These are phyloP conservation scores for Aspidiotus rigidus DNA, from an alignment of 2,888 invertebrate genomes.

Conservation along the genomic window DNA sequence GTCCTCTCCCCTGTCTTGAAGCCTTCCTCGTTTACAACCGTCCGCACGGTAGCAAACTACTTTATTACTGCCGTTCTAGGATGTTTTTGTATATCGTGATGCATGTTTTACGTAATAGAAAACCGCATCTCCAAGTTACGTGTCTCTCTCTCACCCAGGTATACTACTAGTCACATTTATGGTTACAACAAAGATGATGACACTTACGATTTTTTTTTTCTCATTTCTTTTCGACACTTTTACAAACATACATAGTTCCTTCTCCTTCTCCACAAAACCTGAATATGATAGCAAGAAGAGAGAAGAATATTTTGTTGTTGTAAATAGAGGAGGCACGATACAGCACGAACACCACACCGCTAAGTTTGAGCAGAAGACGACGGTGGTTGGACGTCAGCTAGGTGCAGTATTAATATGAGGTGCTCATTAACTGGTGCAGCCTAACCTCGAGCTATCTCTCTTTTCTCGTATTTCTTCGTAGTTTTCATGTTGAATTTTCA, in stretches of 20 bases:
- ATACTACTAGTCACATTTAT: conserved; percentile 20
- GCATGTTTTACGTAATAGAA: conserved; percentile 23
- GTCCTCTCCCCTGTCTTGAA: neutral
- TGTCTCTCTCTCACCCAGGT: conserved; percentile 12
- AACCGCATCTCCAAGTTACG: neutral
- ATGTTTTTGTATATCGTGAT: conserved; percentile 29
- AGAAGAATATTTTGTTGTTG: neutral
- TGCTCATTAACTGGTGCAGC: conserved; percentile 18
- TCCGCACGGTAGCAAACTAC: conserved; percentile 30
- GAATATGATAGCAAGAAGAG: neutral
- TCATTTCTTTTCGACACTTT: neutral
- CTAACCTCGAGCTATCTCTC: too few relatives aligned
- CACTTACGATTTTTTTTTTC: conserved; percentile 24
- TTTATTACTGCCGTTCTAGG: neutral
- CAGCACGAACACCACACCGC: neutral
- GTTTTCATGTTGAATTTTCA: too few relatives aligned
- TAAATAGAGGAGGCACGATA: neutral
- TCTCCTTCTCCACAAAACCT: neutral
- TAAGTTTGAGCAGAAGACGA: too few relatives aligned
- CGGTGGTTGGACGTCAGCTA: too few relatives aligned
- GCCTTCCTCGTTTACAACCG: conserved; percentile 19
- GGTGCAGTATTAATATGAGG: conserved; percentile 16
- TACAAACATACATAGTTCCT: neutral
- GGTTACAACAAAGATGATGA: conserved; percentile 32
- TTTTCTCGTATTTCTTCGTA: too few relatives aligned